These are phyloP conservation scores for Ciconia nigra DNA, from an alignment of 2,797 vertebrate species.

Conservation along the genomic window DNA sequence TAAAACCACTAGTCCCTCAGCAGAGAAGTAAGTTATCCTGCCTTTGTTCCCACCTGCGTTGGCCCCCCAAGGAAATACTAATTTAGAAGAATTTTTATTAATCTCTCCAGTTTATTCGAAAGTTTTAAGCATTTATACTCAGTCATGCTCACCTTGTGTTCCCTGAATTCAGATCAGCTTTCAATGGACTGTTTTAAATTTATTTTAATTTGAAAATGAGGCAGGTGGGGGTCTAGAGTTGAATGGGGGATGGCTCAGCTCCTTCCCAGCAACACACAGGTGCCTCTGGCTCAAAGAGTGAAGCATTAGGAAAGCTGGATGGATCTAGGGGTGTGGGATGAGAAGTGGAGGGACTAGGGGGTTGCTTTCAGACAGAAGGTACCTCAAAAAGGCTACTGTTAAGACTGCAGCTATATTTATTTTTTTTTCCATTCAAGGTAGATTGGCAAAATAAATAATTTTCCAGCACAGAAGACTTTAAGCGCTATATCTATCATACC, in stretches of 20 bases:
- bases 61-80: background rate
- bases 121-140: background rate
- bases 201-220: background rate
- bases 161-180: background rate
- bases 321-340: no score
- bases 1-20: background rate
- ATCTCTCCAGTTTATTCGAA: background rate
- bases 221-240: background rate
- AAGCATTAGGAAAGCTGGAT: background rate
- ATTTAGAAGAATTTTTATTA: background rate
- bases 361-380: background rate
- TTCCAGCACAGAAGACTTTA: background rate
- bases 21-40: background rate
- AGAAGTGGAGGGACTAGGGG: background rate
- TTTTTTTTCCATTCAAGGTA: background rate
- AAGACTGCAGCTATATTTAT: background rate
- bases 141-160: background rate
- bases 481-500: background rate
- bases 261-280: background rate
- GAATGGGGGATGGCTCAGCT: background rate
- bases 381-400: background rate
- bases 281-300: background rate
- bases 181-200: background rate
- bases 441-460: background rate
- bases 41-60: background rate